Base-by-base conservation (phyloP, 2,113 vertebrate species). In the Carassius carassius region DNA sequence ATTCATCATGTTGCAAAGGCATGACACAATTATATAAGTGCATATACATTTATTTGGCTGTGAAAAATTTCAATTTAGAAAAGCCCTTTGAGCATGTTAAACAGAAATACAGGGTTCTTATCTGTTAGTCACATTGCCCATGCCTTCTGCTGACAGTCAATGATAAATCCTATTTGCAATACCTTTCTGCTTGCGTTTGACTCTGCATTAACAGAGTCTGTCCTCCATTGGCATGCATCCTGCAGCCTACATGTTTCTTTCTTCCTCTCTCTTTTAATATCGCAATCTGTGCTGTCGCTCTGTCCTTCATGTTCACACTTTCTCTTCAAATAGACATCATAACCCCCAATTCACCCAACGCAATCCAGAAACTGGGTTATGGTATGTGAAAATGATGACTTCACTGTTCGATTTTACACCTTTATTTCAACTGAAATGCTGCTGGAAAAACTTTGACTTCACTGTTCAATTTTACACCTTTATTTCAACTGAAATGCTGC, bases 81-180 rank as follows among this genome's bases (percentile, higher is more conserved):
- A 78, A 60, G 51, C 54, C 17, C 29, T 29, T 29, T 29, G 25
- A 78, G 19, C 2, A 0, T 8, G 72, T 74, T 54, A 4, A n/a
- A 60, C 32, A 65, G 60, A 49, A 47, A 65, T 67, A 51, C 78
- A 81, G 2, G 11, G 35, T 13, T 81, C 58, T 49, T 81, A 81
- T 81, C 78, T 21, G 54, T 60, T 29, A 81, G 23, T 63, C 41
- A 47, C 78, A 62, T 49, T 37, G 60, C 21, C 37, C n/a, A 49
- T 29, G 60, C 37, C 60, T 25, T 25, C 60, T 65, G 62, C 78
- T 81, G 60, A 81, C 60, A 81, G 58, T 47, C 21, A 29, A 65
- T 81, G 60, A 65, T 65, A 81, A 81, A 44, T 67, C 78, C 37
- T 81, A 29, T 65, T 29, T 65, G 23, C 37, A 49, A 29, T 29